Conservation (phyloP, 1,140 invertebrate species). For the Meloidogyne floridensis region DNA sequence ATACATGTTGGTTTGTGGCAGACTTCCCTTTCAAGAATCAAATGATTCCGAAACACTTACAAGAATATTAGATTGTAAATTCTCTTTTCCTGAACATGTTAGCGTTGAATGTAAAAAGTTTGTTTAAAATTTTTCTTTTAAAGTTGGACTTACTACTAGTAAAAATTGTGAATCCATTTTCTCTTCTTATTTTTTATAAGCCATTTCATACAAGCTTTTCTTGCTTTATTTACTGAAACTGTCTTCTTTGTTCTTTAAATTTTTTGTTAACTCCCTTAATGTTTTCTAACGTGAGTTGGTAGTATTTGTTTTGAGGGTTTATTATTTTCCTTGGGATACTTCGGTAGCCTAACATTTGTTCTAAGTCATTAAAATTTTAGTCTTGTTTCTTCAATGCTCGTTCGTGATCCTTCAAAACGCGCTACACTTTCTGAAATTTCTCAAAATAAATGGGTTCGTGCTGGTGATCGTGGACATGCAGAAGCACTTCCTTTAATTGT, state of each 20-base stretch:
- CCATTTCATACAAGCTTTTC: too few relatives aligned
- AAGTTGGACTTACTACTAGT: too few relatives aligned
- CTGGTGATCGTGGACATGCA: conserved; percentile 69
- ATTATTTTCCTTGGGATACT: too few relatives aligned
- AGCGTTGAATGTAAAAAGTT: conserved; percentile 82
- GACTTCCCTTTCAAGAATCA: conserved; percentile 95
- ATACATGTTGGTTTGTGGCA: conserved; percentile 95
- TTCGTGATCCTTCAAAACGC: conserved; percentile 85
- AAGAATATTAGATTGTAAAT: conserved; percentile 99
- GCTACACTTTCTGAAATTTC: conserved; percentile 85
- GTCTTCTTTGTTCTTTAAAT: conserved; percentile 11
- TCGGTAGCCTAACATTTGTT: too few relatives aligned
- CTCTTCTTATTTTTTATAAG: too few relatives aligned
- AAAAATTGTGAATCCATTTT: too few relatives aligned
- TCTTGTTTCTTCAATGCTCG: conserved; percentile 86
- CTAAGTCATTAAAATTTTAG: conserved; percentile 67
- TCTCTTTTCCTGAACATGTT: conserved; percentile 84
- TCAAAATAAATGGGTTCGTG: conserved; percentile 42
- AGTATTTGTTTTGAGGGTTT: too few relatives aligned
- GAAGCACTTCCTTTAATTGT: conserved; percentile 79
- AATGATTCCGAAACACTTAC: conserved; percentile 98
- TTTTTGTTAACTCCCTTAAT: neutral
- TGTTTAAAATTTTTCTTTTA: conserved; percentile 33
- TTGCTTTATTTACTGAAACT: too few relatives aligned
- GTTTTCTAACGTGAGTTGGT: neutral